Evolutionary conservation across 2,113 vertebrate genomes (phyloP).

Genomic region (Ceyx margarethae): DNA sequence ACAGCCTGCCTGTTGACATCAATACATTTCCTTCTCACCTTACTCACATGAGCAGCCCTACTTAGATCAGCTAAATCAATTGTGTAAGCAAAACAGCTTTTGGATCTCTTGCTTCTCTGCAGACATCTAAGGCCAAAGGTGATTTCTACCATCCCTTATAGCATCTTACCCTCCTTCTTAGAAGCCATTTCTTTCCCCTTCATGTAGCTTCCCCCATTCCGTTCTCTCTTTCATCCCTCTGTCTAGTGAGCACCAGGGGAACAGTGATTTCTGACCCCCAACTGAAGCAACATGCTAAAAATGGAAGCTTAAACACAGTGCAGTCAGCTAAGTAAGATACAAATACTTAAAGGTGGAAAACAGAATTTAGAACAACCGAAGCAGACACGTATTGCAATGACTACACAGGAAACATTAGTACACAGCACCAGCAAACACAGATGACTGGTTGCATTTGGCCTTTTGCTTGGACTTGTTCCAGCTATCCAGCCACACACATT

Average conservation of each 20-base stretch:
- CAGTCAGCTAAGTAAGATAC: neutral
- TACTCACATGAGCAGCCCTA: conserved; percentile 1
- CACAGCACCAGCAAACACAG: conserved; percentile 1
- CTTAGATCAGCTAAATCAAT: conserved; percentile 4
- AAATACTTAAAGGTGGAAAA: neutral
- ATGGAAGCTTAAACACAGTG: neutral
- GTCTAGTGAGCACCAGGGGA: neutral
- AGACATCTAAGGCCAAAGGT: neutral
- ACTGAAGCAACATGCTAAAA: conserved; percentile 7
- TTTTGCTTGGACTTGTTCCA: conserved; percentile 40
- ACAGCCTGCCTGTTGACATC: conserved; percentile 21
- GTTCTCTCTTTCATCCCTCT: neutral
- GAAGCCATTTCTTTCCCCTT: neutral
- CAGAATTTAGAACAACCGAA: neutral
- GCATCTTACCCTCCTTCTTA: neutral
- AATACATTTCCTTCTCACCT: conserved; percentile 57
- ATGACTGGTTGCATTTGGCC: conserved; percentile 20
- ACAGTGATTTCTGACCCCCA: neutral
- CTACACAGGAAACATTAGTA: conserved; percentile 15
- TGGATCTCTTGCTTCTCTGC: neutral
- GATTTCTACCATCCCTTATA: neutral
- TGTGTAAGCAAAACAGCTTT: neutral
- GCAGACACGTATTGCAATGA: neutral
- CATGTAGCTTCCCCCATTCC: neutral
- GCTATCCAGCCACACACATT: neutral